These are phyloP conservation scores for Semnopithecus entellus DNA, from an alignment of 2,113 vertebrate species.

Conservation along the genomic window DNA sequence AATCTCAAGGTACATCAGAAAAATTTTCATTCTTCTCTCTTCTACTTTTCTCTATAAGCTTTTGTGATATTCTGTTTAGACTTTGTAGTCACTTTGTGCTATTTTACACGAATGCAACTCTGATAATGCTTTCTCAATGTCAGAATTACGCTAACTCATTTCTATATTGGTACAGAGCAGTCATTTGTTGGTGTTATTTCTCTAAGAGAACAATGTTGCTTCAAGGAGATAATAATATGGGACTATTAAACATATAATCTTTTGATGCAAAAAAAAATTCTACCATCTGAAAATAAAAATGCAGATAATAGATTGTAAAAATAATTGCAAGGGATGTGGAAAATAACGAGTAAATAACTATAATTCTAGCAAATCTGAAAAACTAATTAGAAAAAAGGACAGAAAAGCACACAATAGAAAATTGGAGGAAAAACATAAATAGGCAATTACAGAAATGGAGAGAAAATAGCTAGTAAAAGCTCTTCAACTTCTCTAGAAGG, in stretches of 20 bases:
- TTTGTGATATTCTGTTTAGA: neutral
- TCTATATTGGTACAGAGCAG: neutral
- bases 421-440: neutral
- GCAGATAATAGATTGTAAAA: neutral
- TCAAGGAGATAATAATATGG: neutral
- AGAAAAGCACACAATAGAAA: neutral
- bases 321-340: neutral
- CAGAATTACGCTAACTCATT: neutral
- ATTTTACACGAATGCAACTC: fast-evolving
- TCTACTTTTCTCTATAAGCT: neutral
- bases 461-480: neutral
- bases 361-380: neutral
- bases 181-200: neutral
- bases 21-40: neutral
- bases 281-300: neutral
- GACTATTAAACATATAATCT: neutral
- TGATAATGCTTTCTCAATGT: neutral
- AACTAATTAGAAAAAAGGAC: neutral
- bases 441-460: neutral
- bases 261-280: neutral
- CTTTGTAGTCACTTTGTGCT: neutral
- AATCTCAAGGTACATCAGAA: neutral
- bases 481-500: neutral
- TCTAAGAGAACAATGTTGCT: neutral
- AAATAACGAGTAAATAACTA: neutral